Evolutionary conservation across 2,113 vertebrate genomes (phyloP).

Genomic region (Nycticryphes semicollaris): DNA sequence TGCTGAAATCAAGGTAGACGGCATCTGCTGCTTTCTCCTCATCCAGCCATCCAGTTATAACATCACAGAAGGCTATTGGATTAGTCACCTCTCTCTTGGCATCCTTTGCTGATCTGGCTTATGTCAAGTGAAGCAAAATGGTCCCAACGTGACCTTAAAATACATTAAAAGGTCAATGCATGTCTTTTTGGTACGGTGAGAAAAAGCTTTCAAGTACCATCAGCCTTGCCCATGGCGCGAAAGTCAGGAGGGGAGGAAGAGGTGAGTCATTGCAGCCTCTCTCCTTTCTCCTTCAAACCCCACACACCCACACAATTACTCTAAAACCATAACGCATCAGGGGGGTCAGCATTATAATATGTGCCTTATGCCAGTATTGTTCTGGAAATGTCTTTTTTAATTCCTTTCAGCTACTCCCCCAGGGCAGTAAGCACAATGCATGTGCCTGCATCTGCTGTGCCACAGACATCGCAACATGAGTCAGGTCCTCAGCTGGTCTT

Average conservation of each 20-base stretch:
- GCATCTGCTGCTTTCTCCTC: no score
- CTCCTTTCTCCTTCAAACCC: constrained; percentile 32
- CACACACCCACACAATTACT: background rate
- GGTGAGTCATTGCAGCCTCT: background rate
- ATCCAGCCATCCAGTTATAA: no score
- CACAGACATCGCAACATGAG: constrained; percentile 41
- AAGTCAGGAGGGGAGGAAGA: background rate
- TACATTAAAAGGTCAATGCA: background rate
- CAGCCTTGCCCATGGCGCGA: background rate
- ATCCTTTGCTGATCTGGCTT: background rate
- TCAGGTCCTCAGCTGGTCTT: constrained; percentile 53
- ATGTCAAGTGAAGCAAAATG: background rate
- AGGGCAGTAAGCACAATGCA: constrained; percentile 37
- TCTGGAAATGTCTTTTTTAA: constrained; percentile 42
- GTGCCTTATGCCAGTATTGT: constrained; percentile 47
- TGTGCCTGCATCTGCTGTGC: constrained; percentile 14
- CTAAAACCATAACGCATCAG: background rate
- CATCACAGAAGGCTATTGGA: no score
- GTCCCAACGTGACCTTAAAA: background rate
- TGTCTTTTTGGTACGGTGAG: background rate
- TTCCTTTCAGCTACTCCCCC: constrained; percentile 39
- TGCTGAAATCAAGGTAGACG: no score
- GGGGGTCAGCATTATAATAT: background rate
- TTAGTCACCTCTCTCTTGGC: background rate
- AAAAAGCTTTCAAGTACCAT: background rate